Percentiles rank a stretch among this genome's conserved stretches.
Conservation (phyloP, 2,797 vertebrate species). For the Coluber constrictor region DNA sequence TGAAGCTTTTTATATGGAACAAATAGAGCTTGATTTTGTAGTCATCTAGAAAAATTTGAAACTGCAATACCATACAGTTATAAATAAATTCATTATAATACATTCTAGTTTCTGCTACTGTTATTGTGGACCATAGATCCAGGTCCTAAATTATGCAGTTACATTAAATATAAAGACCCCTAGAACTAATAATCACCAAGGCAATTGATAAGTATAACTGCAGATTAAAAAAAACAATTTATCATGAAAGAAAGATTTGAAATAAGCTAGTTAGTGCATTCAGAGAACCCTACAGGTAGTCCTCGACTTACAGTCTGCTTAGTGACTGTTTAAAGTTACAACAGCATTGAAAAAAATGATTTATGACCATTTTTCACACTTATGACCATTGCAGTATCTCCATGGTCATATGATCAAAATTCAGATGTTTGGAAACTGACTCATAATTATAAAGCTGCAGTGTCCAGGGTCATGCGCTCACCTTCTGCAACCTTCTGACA, state of each 20-base stretch:
- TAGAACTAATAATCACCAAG: constrained; percentile 61
- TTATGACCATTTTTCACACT: too few species aligned
- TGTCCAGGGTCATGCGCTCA: too few species aligned
- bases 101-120: constrained; percentile 51
- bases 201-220: constrained; percentile 52
- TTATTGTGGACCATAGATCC: constrained; percentile 46
- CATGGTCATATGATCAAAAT: too few species aligned
- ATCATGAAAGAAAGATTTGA: constrained; percentile 42
- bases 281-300: background rate
- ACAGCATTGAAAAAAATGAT: too few species aligned
- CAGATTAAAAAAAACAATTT: constrained; percentile 55
- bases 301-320: too few species aligned
- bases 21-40: constrained; percentile 54
- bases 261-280: background rate
- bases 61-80: constrained; percentile 53
- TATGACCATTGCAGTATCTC: too few species aligned
- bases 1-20: constrained; percentile 57
- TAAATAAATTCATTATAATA: constrained; percentile 49
- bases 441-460: too few species aligned
- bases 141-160: constrained; percentile 51
- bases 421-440: too few species aligned
- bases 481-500: too few species aligned
- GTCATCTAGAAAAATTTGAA: constrained; percentile 53
- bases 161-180: constrained; percentile 49
- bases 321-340: too few species aligned